Evolutionary conservation across 2,797 vertebrate species (phyloP), one percentile per base, ranked within the genome.

Genomic region (Chelidonichthys spinosus): DNA sequence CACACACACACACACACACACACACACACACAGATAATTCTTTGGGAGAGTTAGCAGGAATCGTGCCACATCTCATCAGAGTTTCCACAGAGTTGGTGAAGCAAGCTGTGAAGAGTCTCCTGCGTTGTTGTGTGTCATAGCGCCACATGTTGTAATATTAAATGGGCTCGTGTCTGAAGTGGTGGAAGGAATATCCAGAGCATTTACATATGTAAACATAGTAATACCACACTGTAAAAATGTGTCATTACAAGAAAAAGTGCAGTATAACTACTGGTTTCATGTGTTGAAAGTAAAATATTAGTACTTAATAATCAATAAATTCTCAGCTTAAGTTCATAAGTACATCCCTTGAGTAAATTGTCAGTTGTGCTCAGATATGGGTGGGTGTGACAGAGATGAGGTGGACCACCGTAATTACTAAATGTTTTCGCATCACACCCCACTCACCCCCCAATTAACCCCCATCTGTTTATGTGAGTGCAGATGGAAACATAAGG

Each of bases 31-130:
- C 46, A 64, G 4, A 18, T 54, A 79, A 40, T 47, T 14, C 39
- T 63, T 74, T 79, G 66, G 59, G 78, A 78, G 82, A 63, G 42
- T 66, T 87, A 83, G 77, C 84, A 79, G 83, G 65, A 74, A 50
- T 73, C 61, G 66, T 58, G 61, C 81, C 83, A 87, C 65, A 82
- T 87, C 72, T 85, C 84, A 91, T 88, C 78, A 82, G 65, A 76
- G 78, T 89, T 89, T 92, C 82, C 88, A 86, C 63, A 79, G 84
- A 77, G 81, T 40, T 25, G 69, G 81, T 92, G 85, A 89, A 80
- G 73, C 72, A 85, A 85, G 50, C 81, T 79, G 73, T 72, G 81
- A 82, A 49, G 36, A 76, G 74, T 81, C 69, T 85, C 69, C 71
- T 55, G 39, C 68, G 1, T 81, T 71, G 69, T 68, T 77, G 58